A percentile compares a stretch with the other conserved stretches of the same genome.
Evolutionary conservation across 2,113 vertebrate genomes (phyloP).

Genomic region (Mus spicilegus): DNA sequence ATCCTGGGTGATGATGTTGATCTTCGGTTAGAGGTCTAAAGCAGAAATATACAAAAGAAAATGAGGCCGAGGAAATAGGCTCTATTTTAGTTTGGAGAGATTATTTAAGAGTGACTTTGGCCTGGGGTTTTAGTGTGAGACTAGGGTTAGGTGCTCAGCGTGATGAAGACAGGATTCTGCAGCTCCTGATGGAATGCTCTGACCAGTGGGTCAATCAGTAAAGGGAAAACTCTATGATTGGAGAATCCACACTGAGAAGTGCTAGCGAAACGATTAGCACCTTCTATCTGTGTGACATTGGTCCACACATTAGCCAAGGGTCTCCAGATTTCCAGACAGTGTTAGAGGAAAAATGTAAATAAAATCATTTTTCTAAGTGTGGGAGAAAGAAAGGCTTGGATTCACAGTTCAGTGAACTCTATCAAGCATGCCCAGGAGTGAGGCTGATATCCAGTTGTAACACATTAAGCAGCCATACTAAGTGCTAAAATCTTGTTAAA

Average conservation of each 20-base stretch:
- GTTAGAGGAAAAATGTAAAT: neutral
- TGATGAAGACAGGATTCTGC: neutral
- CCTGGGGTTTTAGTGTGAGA: neutral
- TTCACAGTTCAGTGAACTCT: neutral
- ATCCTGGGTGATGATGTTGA: neutral
- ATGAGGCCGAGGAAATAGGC: neutral
- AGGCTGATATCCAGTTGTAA: neutral
- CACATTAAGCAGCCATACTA: neutral
- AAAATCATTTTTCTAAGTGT: neutral
- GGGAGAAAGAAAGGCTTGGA: neutral
- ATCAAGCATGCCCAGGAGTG: neutral
- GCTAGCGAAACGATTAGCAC: neutral
- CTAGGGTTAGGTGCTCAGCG: neutral
- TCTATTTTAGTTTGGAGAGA: neutral
- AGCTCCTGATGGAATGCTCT: neutral
- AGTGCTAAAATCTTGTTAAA: neutral
- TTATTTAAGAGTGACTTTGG: neutral
- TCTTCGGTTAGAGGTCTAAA: neutral
- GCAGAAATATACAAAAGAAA: neutral
- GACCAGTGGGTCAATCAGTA: neutral
- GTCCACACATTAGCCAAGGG: neutral
- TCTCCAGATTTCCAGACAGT: constrained; percentile 1
- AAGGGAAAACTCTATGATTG: neutral
- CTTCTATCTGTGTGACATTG: neutral
- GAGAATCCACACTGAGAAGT: neutral